Evolutionary conservation across 2,797 vertebrate genomes (phyloP), one percentile per base, ranked within the genome.

Genomic region (Phoxinus dragarum): DNA sequence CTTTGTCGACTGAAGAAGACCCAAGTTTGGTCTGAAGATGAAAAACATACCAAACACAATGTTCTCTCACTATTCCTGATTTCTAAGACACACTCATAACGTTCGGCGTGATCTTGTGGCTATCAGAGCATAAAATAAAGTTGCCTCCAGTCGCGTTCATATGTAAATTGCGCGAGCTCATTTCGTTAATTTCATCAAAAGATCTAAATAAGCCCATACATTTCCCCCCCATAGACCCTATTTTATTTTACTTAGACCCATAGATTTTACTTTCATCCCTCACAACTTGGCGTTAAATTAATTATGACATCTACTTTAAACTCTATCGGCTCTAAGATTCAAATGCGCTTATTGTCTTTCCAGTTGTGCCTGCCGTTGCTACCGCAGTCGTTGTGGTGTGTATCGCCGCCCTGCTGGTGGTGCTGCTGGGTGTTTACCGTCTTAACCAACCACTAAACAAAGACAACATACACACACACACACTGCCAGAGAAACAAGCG

Each of bases 331-430:
- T 67, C 40, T 49, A 10, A 66, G 23, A 27, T 64, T 78, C 9
- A 61, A 21, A 12, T 36, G 19, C 1, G 14, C 21, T 36, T 80
- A 7, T 36, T 68, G 61, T 72, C 44, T 81, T 42, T 2, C 17
- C 91, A 99, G 98, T 95, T 19, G 94, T 97, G 86, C 97, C 98
- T 0, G 96, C 96, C 1, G 91, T 96, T 23, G 96, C 97, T 90
- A 96, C 97, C 0, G 84, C 97, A 7, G 96, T 97, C 16, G 95
- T 97, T 75, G 94, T 98, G 75, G 93, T 96, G 90, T 98, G 97
- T 3, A 96, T 98, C 89, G 96, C 96, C 38, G 93, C 96, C 88
- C 94, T 99, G 27, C 94, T 98, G 90, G 95, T 97, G 34, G 95
- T 97, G 5, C 92, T 98, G 40, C 91, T 98, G 88, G 97, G 97